Base-by-base conservation (phyloP, 2,113 vertebrate genomes). In the Agelaius phoeniceus region DNA sequence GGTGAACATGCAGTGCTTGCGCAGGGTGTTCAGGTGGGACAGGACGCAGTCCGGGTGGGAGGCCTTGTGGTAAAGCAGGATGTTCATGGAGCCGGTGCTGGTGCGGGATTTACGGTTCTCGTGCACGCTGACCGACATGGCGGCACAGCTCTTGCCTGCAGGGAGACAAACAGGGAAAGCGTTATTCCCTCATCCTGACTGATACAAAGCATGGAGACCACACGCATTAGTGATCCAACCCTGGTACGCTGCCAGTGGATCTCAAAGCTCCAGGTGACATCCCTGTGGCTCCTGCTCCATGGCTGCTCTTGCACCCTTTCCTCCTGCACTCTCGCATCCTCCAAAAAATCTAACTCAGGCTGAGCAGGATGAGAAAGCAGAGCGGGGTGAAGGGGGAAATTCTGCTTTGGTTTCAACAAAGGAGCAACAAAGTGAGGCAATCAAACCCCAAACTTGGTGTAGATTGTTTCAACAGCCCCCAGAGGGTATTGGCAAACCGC, bases 91-190 rank as follows among this genome's bases (percentile, higher is more conserved):
- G 81, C 98, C 99, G 0, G 98, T 98, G 96, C 99, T 99, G 23
- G 98, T 97, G 93, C 99, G 98, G 14, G 99, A 99, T 96, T 99
- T 99, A 52, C 99, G 98, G 95, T 99, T 99, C 97, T 99, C 99
- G 1, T 99, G 99, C 73, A 99, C 98, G 3, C 98, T 99, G 97
- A 99, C 99, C 0, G 99, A 99, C 99, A 99, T 99, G 95, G 89
- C 97, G 97, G 57, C 83, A 41, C 74, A 79, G 82, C 28, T 51
- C 13, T 17, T 2, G 63, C 78, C 98, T 98, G 95, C 20, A 7
- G 37, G 74, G 71, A 79, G 17, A 69, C 26, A 76, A 89, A 77
- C 16, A 63, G 65, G 26, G 66, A 62, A 52, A 23, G 0, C 5
- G 37, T n/a, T 19, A 89, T 17, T 65, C 15, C 51, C 17, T 39